phyloP scores from a whole-genome alignment of 2,113 vertebrate genomes.

The Engystomops pustulosus region DNA sequence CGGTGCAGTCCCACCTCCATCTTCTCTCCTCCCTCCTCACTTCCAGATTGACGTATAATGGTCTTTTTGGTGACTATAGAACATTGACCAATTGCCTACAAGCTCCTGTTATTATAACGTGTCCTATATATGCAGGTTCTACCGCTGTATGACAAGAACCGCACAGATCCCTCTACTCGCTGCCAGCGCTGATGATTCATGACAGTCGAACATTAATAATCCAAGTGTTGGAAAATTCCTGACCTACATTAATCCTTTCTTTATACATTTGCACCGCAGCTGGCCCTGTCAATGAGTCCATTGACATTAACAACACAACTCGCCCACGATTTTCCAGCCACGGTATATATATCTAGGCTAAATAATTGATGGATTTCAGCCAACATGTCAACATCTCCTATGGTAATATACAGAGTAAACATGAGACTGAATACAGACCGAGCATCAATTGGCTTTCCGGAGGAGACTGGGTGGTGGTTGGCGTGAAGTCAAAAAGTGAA shows the following conservation, averaged over 20 bases:
- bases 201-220: neutral
- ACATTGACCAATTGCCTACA: neutral
- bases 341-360: neutral
- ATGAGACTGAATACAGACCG: neutral
- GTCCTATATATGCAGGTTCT: too few relatives aligned
- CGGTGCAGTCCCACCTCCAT: neutral
- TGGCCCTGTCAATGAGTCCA: neutral
- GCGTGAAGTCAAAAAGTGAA: neutral
- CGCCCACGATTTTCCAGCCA: neutral
- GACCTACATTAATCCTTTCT: constrained; percentile 14
- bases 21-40: neutral
- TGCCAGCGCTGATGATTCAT: neutral
- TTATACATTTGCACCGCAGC: constrained; percentile 25
- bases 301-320: constrained; percentile 15
- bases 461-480: too few relatives aligned
- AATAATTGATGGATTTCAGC: neutral
- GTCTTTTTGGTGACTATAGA: neutral
- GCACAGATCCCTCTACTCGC: neutral
- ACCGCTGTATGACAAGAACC: neutral
- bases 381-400: neutral
- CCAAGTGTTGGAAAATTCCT: neutral
- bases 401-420: neutral
- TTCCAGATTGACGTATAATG: neutral
- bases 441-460: neutral
- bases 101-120: too few relatives aligned